These are phyloP conservation scores for Protodeltote pygarga DNA, from an alignment of 2,888 invertebrate species.

Conservation along the genomic window DNA sequence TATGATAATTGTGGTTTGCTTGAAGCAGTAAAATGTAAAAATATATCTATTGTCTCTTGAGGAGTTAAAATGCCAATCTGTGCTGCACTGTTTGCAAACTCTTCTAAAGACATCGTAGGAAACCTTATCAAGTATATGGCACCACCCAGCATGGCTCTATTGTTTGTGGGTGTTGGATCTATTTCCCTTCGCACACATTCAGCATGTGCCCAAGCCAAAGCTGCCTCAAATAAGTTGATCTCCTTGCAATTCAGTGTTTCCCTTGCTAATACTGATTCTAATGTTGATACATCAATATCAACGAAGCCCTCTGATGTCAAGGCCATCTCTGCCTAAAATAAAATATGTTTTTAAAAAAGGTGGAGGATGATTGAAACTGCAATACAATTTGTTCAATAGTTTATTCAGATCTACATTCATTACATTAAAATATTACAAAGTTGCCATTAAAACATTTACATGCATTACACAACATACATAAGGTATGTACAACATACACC, in stretches of 20 bases:
- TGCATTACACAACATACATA: constrained; percentile 68
- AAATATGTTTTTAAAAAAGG: constrained; percentile 60
- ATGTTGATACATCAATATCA: constrained; percentile 97
- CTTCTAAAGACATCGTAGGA: constrained; percentile 96
- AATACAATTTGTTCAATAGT: constrained; percentile 83
- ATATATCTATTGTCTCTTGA: constrained; percentile 97
- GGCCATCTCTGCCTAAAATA: constrained; percentile 96
- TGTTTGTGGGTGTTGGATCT: constrained; percentile 93
- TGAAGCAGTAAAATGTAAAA: constrained; percentile 97
- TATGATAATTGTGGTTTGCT: constrained; percentile 94
- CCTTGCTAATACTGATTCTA: constrained; percentile 95
- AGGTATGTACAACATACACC: constrained; percentile 55
- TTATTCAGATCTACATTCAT: constrained; percentile 75
- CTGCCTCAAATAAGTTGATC: constrained; percentile 95
- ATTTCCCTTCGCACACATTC: constrained; percentile 95
- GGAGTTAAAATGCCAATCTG: constrained; percentile 96
- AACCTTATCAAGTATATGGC: constrained; percentile 96
- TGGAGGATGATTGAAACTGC: constrained; percentile 82
- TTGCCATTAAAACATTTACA: constrained; percentile 65
- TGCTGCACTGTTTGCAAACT: constrained; percentile 97
- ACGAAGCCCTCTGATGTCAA: constrained; percentile 98
- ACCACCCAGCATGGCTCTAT: constrained; percentile 90
- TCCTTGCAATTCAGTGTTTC: constrained; percentile 98
- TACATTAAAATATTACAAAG: constrained; percentile 66
- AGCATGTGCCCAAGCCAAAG: constrained; percentile 96